These are phyloP conservation scores for Lutjanus erythropterus DNA, from an alignment of 2,113 vertebrate species.

Conservation along the genomic window DNA sequence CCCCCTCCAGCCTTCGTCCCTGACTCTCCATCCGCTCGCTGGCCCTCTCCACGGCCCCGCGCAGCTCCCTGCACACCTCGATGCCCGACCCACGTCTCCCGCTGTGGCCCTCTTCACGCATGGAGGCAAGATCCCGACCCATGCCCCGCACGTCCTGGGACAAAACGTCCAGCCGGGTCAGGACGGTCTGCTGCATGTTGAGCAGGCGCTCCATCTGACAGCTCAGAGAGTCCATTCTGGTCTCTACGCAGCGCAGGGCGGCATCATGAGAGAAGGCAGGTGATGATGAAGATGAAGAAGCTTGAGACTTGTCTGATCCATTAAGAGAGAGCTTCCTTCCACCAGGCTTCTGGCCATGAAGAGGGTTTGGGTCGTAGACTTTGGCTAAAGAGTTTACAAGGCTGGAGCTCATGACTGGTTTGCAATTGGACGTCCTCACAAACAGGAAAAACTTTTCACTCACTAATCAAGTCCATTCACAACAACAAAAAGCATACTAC, in stretches of 20 bases:
- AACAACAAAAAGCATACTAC: constrained; percentile 17
- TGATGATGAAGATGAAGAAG: constrained; percentile 29
- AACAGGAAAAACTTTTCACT: background rate
- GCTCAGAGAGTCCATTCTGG: constrained; percentile 84
- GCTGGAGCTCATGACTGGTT: constrained; percentile 76
- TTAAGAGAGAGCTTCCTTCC: constrained; percentile 71
- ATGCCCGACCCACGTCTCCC: constrained; percentile 57
- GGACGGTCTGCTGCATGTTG: constrained; percentile 84
- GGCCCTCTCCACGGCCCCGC: constrained; percentile 79
- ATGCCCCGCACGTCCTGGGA: constrained; percentile 84
- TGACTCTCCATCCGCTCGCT: constrained; percentile 83
- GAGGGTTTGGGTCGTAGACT: constrained; percentile 85
- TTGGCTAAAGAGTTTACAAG: constrained; percentile 89
- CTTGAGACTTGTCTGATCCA: constrained; percentile 58
- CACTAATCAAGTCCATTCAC: constrained; percentile 2
- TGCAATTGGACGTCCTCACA: background rate
- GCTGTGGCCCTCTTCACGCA: constrained; percentile 44
- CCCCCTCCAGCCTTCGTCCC: constrained; percentile 85
- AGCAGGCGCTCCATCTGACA: constrained; percentile 88
- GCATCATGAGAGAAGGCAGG: constrained; percentile 41
- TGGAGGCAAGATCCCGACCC: constrained; percentile 78
- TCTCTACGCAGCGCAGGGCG: constrained; percentile 75
- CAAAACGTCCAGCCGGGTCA: constrained; percentile 86
- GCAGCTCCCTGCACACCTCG: constrained; percentile 81
- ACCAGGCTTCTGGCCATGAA: constrained; percentile 81